A percentile compares a stretch with the other conserved stretches of the same genome.
Conservation (phyloP, 2,113 vertebrate genomes). For the Daboia siamensis region DNA sequence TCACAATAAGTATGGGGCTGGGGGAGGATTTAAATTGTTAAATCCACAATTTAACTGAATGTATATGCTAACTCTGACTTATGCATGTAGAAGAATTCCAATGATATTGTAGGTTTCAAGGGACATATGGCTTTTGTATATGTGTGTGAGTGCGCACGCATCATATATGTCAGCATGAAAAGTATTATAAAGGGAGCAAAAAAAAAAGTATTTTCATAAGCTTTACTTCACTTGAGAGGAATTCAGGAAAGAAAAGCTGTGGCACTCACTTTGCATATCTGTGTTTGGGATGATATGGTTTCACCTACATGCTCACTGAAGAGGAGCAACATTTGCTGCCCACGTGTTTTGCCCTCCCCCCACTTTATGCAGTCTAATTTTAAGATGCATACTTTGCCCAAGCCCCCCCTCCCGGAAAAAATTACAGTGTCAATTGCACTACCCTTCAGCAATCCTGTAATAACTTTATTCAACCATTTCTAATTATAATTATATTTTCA, state of each 20-base stretch:
- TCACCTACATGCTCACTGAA: conserved; percentile 76
- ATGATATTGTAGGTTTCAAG: conserved; percentile 64
- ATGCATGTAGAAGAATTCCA: conserved; percentile 65
- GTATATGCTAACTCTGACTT: conserved; percentile 58
- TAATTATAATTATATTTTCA: conserved; percentile 93
- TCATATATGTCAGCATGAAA: conserved; percentile 73
- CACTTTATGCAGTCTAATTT: conserved; percentile 77
- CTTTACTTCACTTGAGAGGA: conserved; percentile 75
- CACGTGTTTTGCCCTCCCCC: conserved; percentile 50
- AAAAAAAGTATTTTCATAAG: conserved; percentile 77
- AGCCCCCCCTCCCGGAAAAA: conserved; percentile 70
- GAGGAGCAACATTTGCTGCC: conserved; percentile 69
- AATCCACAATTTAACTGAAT: conserved; percentile 50
- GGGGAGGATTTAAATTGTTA: conserved; percentile 15
- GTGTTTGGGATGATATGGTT: conserved; percentile 72
- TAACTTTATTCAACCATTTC: conserved; percentile 93
- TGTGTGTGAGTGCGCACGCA: conserved; percentile 49
- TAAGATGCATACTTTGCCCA: conserved; percentile 73
- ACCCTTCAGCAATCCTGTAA: conserved; percentile 89
- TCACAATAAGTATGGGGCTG: conserved; percentile 47
- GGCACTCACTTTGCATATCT: conserved; percentile 73
- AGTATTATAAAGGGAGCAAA: conserved; percentile 75
- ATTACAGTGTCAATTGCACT: conserved; percentile 84
- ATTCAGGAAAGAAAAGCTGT: conserved; percentile 69
- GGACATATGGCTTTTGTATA: conserved; percentile 52